These are phyloP conservation scores for Urocolius indicus DNA, from an alignment of 2,113 vertebrate species.

Conservation along the genomic window DNA sequence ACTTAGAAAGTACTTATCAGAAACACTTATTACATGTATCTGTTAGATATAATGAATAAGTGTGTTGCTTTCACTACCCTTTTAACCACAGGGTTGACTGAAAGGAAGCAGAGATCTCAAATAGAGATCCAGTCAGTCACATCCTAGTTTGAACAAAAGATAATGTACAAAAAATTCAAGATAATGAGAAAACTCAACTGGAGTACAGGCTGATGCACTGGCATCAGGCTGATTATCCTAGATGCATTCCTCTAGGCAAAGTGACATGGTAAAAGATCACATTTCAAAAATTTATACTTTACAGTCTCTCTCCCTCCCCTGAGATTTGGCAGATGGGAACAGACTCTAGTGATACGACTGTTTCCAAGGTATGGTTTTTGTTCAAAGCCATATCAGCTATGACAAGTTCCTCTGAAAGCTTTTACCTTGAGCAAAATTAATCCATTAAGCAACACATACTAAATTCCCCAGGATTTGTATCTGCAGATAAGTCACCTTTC, in stretches of 20 bases:
- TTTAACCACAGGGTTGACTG: conserved; percentile 23
- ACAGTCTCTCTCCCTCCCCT: neutral
- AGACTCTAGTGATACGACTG: neutral
- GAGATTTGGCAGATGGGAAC: neutral
- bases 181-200: conserved; percentile 29
- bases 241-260: neutral
- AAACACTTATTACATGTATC: conserved; percentile 21
- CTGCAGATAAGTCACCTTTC: conserved; percentile 19
- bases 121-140: conserved; percentile 23
- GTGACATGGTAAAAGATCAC: conserved; percentile 1
- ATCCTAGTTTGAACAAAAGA: conserved; percentile 24
- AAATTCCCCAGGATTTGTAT: neutral
- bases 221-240: neutral
- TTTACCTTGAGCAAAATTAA: conserved; percentile 29
- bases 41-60: conserved; percentile 28
- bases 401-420: conserved; percentile 33
- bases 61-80: conserved; percentile 15
- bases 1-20: conserved; percentile 3
- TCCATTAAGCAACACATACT: conserved; percentile 29
- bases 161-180: neutral
- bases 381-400: neutral
- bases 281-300: neutral
- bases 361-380: conserved; percentile 1
- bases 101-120: conserved; percentile 21
- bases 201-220: neutral